These are phyloP conservation scores for Protobothrops mucrosquamatus DNA, from an alignment of 2,113 vertebrate genomes.

Conservation along the genomic window DNA sequence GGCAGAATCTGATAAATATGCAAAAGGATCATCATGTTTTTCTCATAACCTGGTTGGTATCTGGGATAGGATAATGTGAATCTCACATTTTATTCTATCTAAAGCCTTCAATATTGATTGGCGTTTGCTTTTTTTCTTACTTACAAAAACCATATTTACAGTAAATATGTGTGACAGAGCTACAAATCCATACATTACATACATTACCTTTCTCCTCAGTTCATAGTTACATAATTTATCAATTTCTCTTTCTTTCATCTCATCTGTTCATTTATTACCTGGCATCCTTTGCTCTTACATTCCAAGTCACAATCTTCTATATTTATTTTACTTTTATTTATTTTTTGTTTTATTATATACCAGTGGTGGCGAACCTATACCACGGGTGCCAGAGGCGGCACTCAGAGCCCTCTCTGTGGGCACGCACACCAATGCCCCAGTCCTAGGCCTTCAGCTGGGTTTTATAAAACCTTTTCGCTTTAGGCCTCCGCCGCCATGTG, in stretches of 20 bases:
- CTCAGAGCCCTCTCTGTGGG: too few relatives aligned
- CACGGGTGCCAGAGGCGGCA: too few relatives aligned
- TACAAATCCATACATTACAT: not conserved
- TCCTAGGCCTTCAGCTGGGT: too few relatives aligned
- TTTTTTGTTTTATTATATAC: not conserved
- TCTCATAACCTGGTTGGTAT: not conserved
- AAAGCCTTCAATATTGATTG: not conserved
- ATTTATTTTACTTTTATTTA: not conserved
- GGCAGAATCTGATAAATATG: not conserved
- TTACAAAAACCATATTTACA: not conserved
- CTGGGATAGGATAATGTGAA: not conserved
- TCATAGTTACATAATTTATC: not conserved
- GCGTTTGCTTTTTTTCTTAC: not conserved
- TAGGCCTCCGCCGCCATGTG: too few relatives aligned
- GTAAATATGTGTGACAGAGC: not conserved
- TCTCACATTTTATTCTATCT: not conserved
- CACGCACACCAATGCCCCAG: too few relatives aligned
- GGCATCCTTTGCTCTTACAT: not conserved
- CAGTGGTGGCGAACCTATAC: too few relatives aligned
- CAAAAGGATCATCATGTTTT: not conserved
- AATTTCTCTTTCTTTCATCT: not conserved
- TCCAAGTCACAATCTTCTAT: not conserved
- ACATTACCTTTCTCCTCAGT: not conserved
- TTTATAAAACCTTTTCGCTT: too few relatives aligned
- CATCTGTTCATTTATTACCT: not conserved